phyloP scores from a whole-genome alignment of 1,140 invertebrate species.

The Cryptotermes secundus region DNA sequence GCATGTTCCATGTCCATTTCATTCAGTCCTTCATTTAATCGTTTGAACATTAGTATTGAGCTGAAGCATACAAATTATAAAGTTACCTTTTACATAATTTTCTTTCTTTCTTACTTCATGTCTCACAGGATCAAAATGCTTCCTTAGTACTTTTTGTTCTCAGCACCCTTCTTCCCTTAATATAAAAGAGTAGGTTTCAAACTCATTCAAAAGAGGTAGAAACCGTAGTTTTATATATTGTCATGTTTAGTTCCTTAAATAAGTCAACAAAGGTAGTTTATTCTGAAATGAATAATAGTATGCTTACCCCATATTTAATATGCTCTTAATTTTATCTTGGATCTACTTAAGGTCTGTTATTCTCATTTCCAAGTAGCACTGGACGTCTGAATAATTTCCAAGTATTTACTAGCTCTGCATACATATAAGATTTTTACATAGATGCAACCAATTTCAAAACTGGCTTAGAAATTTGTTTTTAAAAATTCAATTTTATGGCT shows the following conservation, averaged over 20 bases:
- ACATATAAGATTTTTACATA: too few species aligned
- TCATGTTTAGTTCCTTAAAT: neutral
- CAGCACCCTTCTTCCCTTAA: neutral
- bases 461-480: too few species aligned
- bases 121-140: neutral
- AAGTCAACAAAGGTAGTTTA: too few species aligned
- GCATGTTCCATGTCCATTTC: neutral
- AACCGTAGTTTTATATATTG: neutral
- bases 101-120: neutral
- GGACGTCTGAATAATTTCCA: too few species aligned
- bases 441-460: too few species aligned
- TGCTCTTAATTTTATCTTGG: neutral
- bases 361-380: neutral
- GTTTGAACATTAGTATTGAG: neutral
- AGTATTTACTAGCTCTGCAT: too few species aligned
- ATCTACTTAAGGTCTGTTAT: neutral
- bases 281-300: neutral
- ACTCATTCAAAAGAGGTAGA: neutral
- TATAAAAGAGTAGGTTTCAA: neutral
- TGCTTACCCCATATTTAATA: neutral
- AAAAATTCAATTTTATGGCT: too few species aligned
- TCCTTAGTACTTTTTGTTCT: neutral
- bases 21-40: neutral
- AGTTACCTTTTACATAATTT: neutral
- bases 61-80: neutral